A percentile compares a stretch with the other conserved stretches of the same genome.
phyloP scores from a whole-genome alignment of 1,140 invertebrate species.

The Plutomurus gul region DNA sequence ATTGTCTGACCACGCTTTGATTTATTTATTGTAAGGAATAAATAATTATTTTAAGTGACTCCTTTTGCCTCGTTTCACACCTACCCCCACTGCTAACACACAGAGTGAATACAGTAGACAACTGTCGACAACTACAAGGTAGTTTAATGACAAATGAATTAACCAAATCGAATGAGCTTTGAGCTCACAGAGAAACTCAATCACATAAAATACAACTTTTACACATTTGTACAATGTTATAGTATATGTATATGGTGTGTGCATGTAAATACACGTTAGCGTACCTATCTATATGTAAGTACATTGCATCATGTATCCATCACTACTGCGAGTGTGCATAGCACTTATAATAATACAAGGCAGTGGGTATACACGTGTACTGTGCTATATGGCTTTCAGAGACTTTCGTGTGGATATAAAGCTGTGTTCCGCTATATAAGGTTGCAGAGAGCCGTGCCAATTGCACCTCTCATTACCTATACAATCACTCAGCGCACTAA shows the following conservation, averaged over 20 bases:
- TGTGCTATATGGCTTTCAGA: no score
- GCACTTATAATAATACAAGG: no score
- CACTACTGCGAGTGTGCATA: no score
- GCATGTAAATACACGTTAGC: no score
- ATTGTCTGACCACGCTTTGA: conserved; percentile 2
- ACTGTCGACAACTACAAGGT: conserved; percentile 11
- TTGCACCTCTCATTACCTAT: conserved; percentile 13
- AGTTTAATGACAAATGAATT: conserved; percentile 15
- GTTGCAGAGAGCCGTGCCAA: not conserved
- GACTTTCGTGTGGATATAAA: no score
- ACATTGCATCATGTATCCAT: no score
- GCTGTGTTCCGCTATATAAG: not conserved
- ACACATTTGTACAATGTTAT: not conserved
- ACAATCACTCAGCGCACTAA: conserved; percentile 7
- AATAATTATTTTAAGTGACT: conserved; percentile 15
- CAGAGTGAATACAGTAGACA: not conserved
- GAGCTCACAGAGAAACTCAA: not conserved
- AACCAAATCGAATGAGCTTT: not conserved
- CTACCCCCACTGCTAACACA: not conserved
- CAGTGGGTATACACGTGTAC: no score
- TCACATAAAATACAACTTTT: not conserved
- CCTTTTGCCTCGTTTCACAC: not conserved
- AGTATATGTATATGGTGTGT: no score
- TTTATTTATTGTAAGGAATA: conserved; percentile 18
- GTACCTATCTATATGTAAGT: no score